Conservation (phyloP, 1,140 invertebrate genomes). For the Monochamus saltuarius region DNA sequence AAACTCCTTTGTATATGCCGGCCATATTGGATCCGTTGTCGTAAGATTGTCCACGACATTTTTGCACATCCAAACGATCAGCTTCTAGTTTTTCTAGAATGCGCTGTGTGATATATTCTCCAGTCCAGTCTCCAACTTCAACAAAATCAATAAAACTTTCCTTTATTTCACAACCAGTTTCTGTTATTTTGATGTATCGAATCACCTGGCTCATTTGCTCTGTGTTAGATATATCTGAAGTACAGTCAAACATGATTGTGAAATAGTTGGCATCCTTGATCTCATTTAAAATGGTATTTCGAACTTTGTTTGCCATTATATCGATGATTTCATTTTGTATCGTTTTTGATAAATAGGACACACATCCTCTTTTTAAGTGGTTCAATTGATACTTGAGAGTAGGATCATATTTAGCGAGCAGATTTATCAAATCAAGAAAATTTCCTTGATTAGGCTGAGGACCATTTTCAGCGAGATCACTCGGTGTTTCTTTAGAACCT, state of each 20-base stretch:
- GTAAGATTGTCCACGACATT: conserved; percentile 7
- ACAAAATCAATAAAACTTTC: conserved; percentile 8
- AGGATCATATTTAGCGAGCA: conserved; percentile 6
- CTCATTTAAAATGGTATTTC: background rate
- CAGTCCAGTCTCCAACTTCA: background rate
- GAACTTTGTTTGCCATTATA: background rate
- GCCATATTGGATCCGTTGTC: conserved; percentile 10
- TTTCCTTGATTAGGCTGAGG: too few species aligned
- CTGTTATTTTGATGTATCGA: conserved; percentile 15
- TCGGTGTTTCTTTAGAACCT: too few species aligned
- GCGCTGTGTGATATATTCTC: background rate
- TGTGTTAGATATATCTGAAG: conserved; percentile 17
- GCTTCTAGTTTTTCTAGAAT: conserved; percentile 1
- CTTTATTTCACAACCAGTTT: background rate
- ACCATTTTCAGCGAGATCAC: too few species aligned
- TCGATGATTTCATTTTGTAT: background rate
- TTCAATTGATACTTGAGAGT: conserved; percentile 1
- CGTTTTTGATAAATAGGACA: too few species aligned
- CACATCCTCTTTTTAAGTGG: background rate
- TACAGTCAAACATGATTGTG: background rate
- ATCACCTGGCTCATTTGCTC: conserved; percentile 25
- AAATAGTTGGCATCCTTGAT: too few species aligned
- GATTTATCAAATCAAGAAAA: background rate
- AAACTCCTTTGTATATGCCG: background rate
- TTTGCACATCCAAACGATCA: background rate